A percentile compares a stretch with the other conserved stretches of the same genome.
Evolutionary conservation across 2,888 invertebrate species (phyloP).

Genomic region (Aphidius colemani): DNA sequence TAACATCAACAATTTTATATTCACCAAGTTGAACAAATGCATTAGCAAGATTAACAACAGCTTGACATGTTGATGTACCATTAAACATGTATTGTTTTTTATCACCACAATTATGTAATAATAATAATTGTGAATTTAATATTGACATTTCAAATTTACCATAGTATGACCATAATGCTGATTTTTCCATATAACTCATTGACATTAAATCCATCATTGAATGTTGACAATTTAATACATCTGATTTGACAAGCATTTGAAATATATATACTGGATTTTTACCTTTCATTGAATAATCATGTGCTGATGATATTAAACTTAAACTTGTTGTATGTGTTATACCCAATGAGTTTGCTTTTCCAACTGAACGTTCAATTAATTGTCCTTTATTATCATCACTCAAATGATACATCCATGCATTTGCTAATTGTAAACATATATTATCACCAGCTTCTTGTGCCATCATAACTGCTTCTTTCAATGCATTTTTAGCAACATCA

Average conservation of each 20-base stretch:
- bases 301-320: conserved; percentile 77
- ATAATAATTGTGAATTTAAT: conserved; percentile 77
- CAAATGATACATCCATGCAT: conserved; percentile 78
- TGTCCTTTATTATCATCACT: conserved; percentile 61
- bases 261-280: conserved; percentile 72
- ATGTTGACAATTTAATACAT: conserved; percentile 83
- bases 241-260: conserved; percentile 81
- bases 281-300: conserved; percentile 73
- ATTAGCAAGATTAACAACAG: conserved; percentile 71
- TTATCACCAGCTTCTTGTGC: conserved; percentile 89
- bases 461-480: conserved; percentile 85
- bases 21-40: conserved; percentile 65
- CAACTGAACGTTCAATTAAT: conserved; percentile 71
- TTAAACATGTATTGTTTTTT: conserved; percentile 64
- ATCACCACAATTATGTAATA: conserved; percentile 76
- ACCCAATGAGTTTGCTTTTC: conserved; percentile 71
- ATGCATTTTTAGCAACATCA: conserved; percentile 75
- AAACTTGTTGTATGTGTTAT: conserved; percentile 75
- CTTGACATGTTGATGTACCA: conserved; percentile 72
- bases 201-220: conserved; percentile 81
- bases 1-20: conserved; percentile 64
- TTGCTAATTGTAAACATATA: conserved; percentile 82
- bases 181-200: conserved; percentile 79
- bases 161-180: conserved; percentile 86
- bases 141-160: conserved; percentile 86